These are phyloP conservation scores for Andrena haemorrhoa DNA, from an alignment of 2,888 invertebrate genomes.

Conservation along the genomic window DNA sequence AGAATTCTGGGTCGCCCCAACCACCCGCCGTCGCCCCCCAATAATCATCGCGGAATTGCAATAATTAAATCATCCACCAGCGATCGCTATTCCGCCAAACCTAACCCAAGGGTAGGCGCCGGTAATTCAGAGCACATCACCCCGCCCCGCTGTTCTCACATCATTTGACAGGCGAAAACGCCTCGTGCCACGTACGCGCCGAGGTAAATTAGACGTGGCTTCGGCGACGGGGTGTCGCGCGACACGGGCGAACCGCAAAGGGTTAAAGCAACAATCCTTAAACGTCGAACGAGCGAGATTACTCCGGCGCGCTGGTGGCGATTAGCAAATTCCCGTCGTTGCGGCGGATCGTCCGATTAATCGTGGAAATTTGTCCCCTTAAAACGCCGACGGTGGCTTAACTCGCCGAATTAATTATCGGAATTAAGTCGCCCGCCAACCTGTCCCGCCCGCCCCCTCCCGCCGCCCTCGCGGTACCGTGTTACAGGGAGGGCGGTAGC, in stretches of 20 bases:
- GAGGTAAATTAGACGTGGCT: background rate
- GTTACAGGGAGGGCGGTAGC: background rate
- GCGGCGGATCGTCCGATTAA: conserved; percentile 21
- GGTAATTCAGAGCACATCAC: background rate
- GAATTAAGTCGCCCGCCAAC: conserved; percentile 20
- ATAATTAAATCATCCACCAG: no score
- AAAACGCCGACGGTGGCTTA: conserved; percentile 26
- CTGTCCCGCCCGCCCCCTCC: background rate
- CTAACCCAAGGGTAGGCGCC: no score
- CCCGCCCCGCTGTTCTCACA: background rate
- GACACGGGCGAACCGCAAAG: conserved; percentile 16
- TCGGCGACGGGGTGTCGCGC: background rate
- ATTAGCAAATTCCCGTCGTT: conserved; percentile 18
- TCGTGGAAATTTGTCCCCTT: conserved; percentile 35
- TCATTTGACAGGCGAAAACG: background rate
- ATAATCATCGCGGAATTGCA: no score
- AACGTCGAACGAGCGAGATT: conserved; percentile 34
- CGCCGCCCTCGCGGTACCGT: background rate
- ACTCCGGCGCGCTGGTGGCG: conserved; percentile 10
- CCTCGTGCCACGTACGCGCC: background rate
- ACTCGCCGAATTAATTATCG: conserved; percentile 46
- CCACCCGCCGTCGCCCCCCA: no score
- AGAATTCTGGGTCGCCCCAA: no score
- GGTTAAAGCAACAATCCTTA: conserved; percentile 14
- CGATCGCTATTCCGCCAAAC: no score